A percentile compares a stretch with the other conserved stretches of the same genome.
Conservation (phyloP, 1,140 invertebrate genomes). For the Lucilia sericata region DNA sequence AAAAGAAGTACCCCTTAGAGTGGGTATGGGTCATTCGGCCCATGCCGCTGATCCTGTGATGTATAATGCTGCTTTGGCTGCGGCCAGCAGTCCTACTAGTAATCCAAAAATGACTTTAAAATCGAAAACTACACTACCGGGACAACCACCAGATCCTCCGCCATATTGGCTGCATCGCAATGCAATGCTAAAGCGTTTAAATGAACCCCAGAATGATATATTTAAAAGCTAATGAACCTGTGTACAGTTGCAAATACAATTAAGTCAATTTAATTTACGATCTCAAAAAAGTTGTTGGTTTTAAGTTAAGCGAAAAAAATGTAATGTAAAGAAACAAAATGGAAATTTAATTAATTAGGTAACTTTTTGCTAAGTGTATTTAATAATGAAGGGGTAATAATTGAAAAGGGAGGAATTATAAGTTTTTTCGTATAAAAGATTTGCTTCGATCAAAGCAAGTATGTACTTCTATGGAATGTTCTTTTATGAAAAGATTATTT, state of each 20-base stretch:
- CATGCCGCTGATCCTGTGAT: slow-evolving; percentile 66
- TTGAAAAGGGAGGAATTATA: too few species aligned
- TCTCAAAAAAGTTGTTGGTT: slow-evolving; percentile 40
- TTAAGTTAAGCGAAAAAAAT: not conserved
- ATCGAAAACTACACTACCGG: slow-evolving; percentile 71
- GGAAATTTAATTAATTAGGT: too few species aligned
- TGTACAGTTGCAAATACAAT: slow-evolving; percentile 54
- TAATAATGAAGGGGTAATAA: too few species aligned
- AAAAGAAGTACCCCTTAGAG: slow-evolving; percentile 68
- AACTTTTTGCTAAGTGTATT: too few species aligned
- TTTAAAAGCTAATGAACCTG: slow-evolving; percentile 66
- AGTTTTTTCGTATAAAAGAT: too few species aligned
- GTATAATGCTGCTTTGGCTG: slow-evolving; percentile 59
- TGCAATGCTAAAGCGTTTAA: slow-evolving; percentile 65
- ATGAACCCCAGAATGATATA: slow-evolving; percentile 59
- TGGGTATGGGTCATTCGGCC: slow-evolving; percentile 64
- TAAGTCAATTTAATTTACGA: slow-evolving; percentile 37
- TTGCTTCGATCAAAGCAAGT: too few species aligned
- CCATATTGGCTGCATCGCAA: slow-evolving; percentile 66
- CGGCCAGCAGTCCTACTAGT: slow-evolving; percentile 64
- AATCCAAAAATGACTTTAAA: slow-evolving; percentile 71
- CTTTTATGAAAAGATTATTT: too few species aligned
- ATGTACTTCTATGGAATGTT: too few species aligned
- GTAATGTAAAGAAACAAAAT: too few species aligned
- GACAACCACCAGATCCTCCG: slow-evolving; percentile 65